Percentiles rank a stretch among this genome's conserved stretches.
Conservation (phyloP, 2,888 invertebrate genomes). For the Temnothorax rugatulus region DNA sequence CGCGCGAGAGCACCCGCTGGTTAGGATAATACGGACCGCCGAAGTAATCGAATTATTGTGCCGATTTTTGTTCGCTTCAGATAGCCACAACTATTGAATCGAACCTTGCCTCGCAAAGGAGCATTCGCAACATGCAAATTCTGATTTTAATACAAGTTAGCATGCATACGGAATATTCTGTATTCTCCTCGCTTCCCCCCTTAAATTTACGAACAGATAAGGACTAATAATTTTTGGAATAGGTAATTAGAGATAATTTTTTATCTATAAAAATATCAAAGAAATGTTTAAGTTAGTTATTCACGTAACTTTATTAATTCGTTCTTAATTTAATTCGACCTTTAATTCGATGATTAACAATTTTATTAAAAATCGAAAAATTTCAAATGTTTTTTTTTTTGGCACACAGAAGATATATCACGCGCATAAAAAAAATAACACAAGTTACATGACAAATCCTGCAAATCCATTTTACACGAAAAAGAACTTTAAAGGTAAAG, state of each 20-base stretch:
- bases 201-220: not conserved
- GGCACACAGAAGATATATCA: not conserved
- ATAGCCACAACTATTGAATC: not conserved
- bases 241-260: not conserved
- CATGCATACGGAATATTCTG: not conserved
- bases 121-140: not conserved
- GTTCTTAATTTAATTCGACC: not conserved
- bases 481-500: conserved; percentile 7
- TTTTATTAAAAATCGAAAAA: conserved; percentile 15
- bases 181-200: not conserved
- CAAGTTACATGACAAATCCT: not conserved
- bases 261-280: not conserved
- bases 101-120: not conserved
- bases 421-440: not conserved
- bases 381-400: not conserved
- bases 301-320: not conserved
- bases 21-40: conserved; percentile 34
- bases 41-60: conserved; percentile 42
- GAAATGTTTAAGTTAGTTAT: not conserved
- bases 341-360: not conserved
- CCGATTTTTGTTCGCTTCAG: conserved; percentile 25
- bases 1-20: conserved; percentile 30
- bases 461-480: conserved; percentile 15
- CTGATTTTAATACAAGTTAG: conserved; percentile 4
- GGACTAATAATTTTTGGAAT: not conserved